Evolutionary conservation across 2,113 vertebrate genomes (phyloP).

Genomic region (Rhagologus leucostigma): DNA sequence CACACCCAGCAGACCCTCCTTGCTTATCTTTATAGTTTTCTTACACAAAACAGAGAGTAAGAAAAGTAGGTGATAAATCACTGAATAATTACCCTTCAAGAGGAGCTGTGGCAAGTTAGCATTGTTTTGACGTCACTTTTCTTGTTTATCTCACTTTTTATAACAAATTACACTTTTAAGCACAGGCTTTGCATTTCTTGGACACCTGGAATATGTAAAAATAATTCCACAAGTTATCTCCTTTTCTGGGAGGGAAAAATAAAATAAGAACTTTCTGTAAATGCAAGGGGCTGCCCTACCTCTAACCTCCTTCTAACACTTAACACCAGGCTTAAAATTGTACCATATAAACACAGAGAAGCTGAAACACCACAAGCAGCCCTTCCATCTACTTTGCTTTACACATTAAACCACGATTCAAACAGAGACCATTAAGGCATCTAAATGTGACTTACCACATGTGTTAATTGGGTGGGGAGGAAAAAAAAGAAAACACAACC

Average conservation of each 20-base stretch:
- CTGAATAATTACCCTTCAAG: not conserved
- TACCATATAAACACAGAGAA: not conserved
- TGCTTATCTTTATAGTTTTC: not conserved
- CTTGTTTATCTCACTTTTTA: not conserved
- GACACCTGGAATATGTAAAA: not conserved
- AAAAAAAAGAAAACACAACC: not conserved
- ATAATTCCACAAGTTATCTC: not conserved
- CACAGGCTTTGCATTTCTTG: not conserved
- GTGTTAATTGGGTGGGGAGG: constrained; percentile 36
- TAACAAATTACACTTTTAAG: not conserved
- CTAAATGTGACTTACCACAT: constrained; percentile 60
- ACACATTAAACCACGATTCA: constrained; percentile 45
- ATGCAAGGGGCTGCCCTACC: not conserved
- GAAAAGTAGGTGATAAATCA: not conserved
- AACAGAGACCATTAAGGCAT: constrained; percentile 58
- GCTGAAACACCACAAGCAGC: not conserved
- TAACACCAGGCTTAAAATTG: not conserved
- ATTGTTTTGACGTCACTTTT: not conserved
- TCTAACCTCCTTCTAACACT: not conserved
- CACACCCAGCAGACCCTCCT: not conserved
- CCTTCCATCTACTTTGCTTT: constrained; percentile 42
- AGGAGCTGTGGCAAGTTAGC: not conserved
- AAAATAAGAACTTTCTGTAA: not conserved
- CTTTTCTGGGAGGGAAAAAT: not conserved
- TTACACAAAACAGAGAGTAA: not conserved